Percentiles rank a stretch among this genome's conserved stretches.
These are phyloP conservation scores for Pantala flavescens DNA, from an alignment of 1,140 invertebrate genomes.

Conservation along the genomic window DNA sequence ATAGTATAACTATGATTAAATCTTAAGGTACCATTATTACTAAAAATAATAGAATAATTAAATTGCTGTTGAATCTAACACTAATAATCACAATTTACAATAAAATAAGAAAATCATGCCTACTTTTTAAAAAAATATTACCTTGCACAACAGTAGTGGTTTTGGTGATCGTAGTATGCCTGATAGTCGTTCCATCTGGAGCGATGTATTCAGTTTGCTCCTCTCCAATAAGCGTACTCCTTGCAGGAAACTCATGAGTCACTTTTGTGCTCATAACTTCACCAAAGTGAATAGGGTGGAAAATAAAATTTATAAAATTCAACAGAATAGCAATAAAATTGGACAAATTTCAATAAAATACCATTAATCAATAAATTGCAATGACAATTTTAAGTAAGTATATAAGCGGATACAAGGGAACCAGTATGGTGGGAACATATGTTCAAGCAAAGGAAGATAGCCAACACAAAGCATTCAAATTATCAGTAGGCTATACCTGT, in stretches of 20 bases:
- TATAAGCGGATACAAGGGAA: too few species aligned
- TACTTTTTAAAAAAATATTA: neutral
- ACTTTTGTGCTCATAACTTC: neutral
- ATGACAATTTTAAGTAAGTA: too few species aligned
- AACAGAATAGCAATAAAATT: neutral
- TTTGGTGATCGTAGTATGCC: constrained; percentile 15
- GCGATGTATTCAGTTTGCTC: constrained; percentile 14
- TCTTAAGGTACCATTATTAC: too few species aligned
- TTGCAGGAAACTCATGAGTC: constrained; percentile 15
- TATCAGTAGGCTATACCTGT: constrained; percentile 20
- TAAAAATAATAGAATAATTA: too few species aligned
- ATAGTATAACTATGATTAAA: too few species aligned
- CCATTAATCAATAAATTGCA: neutral
- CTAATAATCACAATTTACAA: too few species aligned
- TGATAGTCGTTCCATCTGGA: constrained; percentile 15
- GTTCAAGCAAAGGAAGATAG: neutral
- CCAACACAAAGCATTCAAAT: constrained; percentile 9
- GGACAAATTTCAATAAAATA: constrained; percentile 8
- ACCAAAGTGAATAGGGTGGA: neutral
- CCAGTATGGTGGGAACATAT: too few species aligned
- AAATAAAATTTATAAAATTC: neutral
- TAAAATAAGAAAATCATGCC: too few species aligned
- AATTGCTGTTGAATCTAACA: too few species aligned
- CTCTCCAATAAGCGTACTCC: constrained; percentile 12
- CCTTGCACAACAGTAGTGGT: constrained; percentile 13